These are phyloP conservation scores for Xylota segnis DNA, from an alignment of 2,888 invertebrate species.

Conservation along the genomic window DNA sequence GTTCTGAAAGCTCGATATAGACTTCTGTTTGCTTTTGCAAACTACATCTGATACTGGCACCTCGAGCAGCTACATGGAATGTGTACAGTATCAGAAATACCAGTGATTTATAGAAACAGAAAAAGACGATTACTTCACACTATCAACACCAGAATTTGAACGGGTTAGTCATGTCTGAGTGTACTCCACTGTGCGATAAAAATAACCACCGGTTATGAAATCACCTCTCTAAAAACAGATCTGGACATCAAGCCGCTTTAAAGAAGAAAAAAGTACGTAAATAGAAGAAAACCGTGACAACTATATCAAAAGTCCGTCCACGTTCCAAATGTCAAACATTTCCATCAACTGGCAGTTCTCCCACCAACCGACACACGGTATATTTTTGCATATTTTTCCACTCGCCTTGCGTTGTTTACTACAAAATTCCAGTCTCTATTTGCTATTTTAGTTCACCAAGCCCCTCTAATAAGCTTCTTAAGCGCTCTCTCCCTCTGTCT, in stretches of 20 bases:
- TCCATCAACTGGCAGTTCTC: neutral
- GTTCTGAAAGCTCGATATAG: too few relatives aligned
- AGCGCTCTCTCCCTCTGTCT: neutral
- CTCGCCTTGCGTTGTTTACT: slow-evolving; percentile 4
- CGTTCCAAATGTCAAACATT: neutral
- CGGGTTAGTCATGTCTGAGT: too few relatives aligned
- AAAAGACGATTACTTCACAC: too few relatives aligned
- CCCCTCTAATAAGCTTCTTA: slow-evolving; percentile 4
- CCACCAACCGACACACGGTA: neutral
- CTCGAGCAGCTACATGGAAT: too few relatives aligned
- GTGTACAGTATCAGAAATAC: too few relatives aligned
- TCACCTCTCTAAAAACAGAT: neutral
- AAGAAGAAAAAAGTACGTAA: neutral
- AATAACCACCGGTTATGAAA: neutral
- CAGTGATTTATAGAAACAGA: too few relatives aligned
- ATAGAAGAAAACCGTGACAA: too few relatives aligned
- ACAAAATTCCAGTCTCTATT: slow-evolving; percentile 22
- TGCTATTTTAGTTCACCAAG: slow-evolving; percentile 8
- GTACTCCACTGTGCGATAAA: neutral
- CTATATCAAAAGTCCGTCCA: neutral
- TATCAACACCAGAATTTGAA: too few relatives aligned
- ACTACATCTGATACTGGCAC: too few relatives aligned
- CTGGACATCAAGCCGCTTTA: neutral
- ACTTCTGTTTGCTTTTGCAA: too few relatives aligned
- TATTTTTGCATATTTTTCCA: too few relatives aligned